Conservation (phyloP, 2,888 invertebrate genomes). For the Polyommatus iphigenia region DNA sequence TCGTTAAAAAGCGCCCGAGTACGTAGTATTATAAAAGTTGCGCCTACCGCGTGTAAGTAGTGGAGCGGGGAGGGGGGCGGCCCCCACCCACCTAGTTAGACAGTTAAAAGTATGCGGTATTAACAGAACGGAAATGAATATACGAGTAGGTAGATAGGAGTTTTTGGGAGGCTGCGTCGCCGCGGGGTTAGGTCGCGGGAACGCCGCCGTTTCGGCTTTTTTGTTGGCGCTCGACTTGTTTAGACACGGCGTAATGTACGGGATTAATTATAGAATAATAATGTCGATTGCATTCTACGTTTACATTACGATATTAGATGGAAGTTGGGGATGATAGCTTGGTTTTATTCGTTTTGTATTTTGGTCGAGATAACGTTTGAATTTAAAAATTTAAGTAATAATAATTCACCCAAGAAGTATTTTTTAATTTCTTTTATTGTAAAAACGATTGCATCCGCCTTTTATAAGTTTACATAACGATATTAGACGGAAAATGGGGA, state of each 20-base stretch:
- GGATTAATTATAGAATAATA: conserved; percentile 15
- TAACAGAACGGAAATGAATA: conserved; percentile 81
- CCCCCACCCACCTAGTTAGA: conserved; percentile 72
- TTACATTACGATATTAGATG: not conserved
- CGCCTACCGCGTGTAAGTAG: conserved; percentile 80
- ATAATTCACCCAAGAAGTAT: too few relatives aligned
- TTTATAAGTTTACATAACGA: not conserved
- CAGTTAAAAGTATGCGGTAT: conserved; percentile 81
- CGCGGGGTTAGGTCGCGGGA: conserved; percentile 77
- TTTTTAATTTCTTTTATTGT: not conserved
- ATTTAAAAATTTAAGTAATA: too few relatives aligned
- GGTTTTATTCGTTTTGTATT: not conserved
- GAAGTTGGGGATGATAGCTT: not conserved
- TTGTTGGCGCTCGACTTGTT: conserved; percentile 44
- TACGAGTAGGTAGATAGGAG: conserved; percentile 68
- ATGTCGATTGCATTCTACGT: not conserved
- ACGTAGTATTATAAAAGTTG: conserved; percentile 81
- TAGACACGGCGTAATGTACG: conserved; percentile 39
- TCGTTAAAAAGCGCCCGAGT: conserved; percentile 79
- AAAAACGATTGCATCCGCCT: not conserved
- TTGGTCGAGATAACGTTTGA: not conserved
- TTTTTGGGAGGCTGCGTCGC: conserved; percentile 73
- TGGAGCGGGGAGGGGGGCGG: conserved; percentile 51
- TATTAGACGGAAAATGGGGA: not conserved
- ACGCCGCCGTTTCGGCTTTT: conserved; percentile 65